Evolutionary conservation across 1,140 invertebrate species (phyloP).

Genomic region (Piezodorus guildinii): DNA sequence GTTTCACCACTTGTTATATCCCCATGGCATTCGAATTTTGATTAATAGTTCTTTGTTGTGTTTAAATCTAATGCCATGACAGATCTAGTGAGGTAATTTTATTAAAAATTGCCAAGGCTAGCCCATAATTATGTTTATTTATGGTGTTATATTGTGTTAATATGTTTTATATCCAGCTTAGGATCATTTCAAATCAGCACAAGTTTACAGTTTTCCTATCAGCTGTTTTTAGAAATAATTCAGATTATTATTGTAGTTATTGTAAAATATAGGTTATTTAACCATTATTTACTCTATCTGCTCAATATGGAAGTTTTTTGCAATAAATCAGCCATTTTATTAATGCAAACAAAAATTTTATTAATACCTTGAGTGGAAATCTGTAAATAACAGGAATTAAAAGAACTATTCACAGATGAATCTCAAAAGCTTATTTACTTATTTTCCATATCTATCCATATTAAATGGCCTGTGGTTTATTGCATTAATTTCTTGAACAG

Average conservation of each 20-base stretch:
- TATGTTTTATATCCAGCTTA: slow-evolving; percentile 11
- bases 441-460: too few species aligned
- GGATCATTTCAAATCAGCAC: slow-evolving; percentile 3
- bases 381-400: not conserved
- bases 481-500: slow-evolving; percentile 7
- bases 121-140: slow-evolving; percentile 1
- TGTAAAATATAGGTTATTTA: slow-evolving; percentile 15
- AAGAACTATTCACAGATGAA: not conserved
- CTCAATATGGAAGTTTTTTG: slow-evolving; percentile 2
- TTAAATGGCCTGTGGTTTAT: slow-evolving; percentile 4
- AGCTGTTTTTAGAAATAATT: slow-evolving; percentile 15
- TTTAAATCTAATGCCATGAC: not conserved
- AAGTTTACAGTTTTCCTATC: slow-evolving; percentile 12
- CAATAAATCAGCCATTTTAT: slow-evolving; percentile 11
- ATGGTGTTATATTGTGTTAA: not conserved
- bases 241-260: slow-evolving; percentile 12
- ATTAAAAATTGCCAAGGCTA: slow-evolving; percentile 5
- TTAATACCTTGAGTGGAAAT: not conserved
- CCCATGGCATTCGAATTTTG: not conserved
- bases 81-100: not conserved
- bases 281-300: slow-evolving; percentile 15
- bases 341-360: too few species aligned
- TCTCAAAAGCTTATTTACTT: not conserved
- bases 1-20: slow-evolving; percentile 12
- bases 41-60: slow-evolving; percentile 1